These are phyloP conservation scores for Brachionus asplanchnoidis DNA, from an alignment of 1,140 invertebrate genomes.

Conservation along the genomic window DNA sequence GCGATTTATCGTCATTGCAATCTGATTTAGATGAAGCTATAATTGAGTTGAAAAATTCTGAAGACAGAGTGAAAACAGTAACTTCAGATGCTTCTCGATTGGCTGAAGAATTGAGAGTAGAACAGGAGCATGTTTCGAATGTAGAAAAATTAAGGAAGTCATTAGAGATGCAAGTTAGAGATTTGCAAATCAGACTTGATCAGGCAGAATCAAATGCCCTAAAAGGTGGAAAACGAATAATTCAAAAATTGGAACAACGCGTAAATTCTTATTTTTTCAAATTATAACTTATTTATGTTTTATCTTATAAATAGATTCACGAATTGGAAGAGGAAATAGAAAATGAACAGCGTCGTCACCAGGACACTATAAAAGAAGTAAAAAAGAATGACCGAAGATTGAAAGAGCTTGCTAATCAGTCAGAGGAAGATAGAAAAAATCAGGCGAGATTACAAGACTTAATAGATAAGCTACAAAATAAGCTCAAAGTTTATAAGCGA, in stretches of 20 bases:
- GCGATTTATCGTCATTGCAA: slow-evolving; percentile 90
- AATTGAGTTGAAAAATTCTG: slow-evolving; percentile 81
- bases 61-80: slow-evolving; percentile 82
- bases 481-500: slow-evolving; percentile 99
- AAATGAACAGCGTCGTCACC: slow-evolving; percentile 89
- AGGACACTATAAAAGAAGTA: slow-evolving; percentile 64
- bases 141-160: slow-evolving; percentile 96
- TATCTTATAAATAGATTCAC: slow-evolving; percentile 46
- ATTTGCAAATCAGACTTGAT: slow-evolving; percentile 88
- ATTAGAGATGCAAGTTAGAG: slow-evolving; percentile 94
- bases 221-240: slow-evolving; percentile 87
- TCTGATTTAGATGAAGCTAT: slow-evolving; percentile 56
- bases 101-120: slow-evolving; percentile 92
- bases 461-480: slow-evolving; percentile 96
- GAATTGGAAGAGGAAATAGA: slow-evolving; percentile 95
- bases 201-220: slow-evolving; percentile 92
- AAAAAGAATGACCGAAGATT: slow-evolving; percentile 73
- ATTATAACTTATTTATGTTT: not conserved
- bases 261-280: slow-evolving; percentile 44
- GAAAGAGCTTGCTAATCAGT: slow-evolving; percentile 77
- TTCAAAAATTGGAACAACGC: slow-evolving; percentile 61
- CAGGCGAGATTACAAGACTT: slow-evolving; percentile 95
- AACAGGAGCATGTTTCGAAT: slow-evolving; percentile 91
- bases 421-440: slow-evolving; percentile 94
- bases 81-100: slow-evolving; percentile 91